Base-by-base conservation (phyloP, 2,797 vertebrate species). In the Mus spretus region DNA sequence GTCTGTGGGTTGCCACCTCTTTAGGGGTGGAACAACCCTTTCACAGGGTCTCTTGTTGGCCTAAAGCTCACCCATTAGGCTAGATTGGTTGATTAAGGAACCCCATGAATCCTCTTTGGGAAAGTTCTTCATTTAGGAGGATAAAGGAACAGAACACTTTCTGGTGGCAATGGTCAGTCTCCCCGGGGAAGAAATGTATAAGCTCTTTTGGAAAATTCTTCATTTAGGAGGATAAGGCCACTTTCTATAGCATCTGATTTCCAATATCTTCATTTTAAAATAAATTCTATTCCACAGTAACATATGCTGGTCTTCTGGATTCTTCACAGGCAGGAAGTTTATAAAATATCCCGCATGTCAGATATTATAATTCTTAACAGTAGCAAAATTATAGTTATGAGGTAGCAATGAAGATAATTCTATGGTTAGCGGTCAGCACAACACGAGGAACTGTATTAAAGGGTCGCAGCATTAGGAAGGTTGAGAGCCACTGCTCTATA, bases 191-290 rank as follows among this genome's bases (percentile, higher is more conserved):
- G 11, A 82, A 82, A 85, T 17, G 57, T 12, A 61, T 82, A 20
- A 50, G 81, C 78, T 96, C 34, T 88, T 88, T 70, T 34, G 67
- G 15, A 70, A 70, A 70, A n/a, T n/a, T 65, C 63, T 65, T 70
- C 15, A 14, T 74, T 82, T 53, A 77, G 22, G 24, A 67, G 85
- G 57, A 59, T 91, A 59, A 50, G 50, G n/a, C 67, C 57, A 40
- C 19, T 17, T 15, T 53, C 24, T 34, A 5, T 7, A 34, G 85
- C 74, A 55, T 5, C 53, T 47, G 14, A 50, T 82, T 89, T 53
- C n/a, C 55, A 17, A 81, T 47, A 59, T 57, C n/a, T 80, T 80
- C 37, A 47, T 11, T 37, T 75, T 77, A 85, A 65, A 63, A 72
- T 87, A 80, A 79, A 26, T 31, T 13, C 80, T 44, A 9, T 14